Evolutionary conservation across 2,888 invertebrate species (phyloP).

Genomic region (Parnassius apollo): DNA sequence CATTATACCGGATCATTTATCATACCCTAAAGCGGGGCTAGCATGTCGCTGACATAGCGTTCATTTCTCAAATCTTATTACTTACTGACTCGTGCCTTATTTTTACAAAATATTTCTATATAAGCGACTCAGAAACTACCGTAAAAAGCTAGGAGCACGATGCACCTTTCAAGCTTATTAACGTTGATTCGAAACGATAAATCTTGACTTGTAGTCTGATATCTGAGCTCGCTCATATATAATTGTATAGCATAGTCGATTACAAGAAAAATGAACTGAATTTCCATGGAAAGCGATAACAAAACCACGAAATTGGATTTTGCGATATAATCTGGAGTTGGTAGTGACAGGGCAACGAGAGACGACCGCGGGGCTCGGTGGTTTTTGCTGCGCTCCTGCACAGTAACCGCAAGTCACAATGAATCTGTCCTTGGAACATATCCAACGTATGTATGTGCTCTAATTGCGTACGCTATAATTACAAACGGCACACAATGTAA

Average conservation of each 20-base stretch:
- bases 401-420: constrained; percentile 13
- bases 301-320: constrained; percentile 80
- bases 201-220: constrained; percentile 19
- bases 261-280: constrained; percentile 64
- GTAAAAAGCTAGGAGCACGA: constrained; percentile 12
- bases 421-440: constrained; percentile 7
- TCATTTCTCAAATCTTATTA: constrained; percentile 75
- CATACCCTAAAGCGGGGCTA: constrained; percentile 55
- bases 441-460: constrained; percentile 6
- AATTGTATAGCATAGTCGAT: constrained; percentile 37
- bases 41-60: constrained; percentile 66
- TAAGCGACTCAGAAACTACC: constrained; percentile 30
- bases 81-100: constrained; percentile 53
- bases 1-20: constrained; percentile 65
- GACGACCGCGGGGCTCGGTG: constrained; percentile 37
- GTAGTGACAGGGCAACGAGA: constrained; percentile 45
- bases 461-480: constrained; percentile 4
- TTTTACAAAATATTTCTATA: constrained; percentile 32
- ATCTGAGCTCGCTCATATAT: constrained; percentile 13
- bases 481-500: too few species aligned
- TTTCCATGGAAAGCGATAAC: constrained; percentile 70
- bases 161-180: constrained; percentile 24
- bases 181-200: constrained; percentile 14
- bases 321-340: constrained; percentile 72
- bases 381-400: constrained; percentile 39